Evolutionary conservation across 1,140 invertebrate genomes (phyloP), one percentile per base, ranked within the genome.

Genomic region (Geopemphigus sp.): DNA sequence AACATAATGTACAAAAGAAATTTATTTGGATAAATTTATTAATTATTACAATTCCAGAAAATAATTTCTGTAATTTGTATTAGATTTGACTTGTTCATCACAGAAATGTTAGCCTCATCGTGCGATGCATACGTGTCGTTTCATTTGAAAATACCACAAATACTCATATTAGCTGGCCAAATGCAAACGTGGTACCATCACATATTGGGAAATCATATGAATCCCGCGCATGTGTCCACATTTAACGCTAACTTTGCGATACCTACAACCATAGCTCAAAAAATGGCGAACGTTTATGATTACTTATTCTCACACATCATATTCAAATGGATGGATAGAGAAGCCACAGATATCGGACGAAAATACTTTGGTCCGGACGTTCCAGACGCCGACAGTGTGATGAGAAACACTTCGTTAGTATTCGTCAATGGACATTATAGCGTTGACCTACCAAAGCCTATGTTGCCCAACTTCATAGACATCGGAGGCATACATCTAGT

Each of bases 401-500:
- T 87, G 11, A 86, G 87, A 64, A 89, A 90, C 81, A 87, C 89
- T 82, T 82, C 91, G 1, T 82, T 92, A 1, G 82, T 91, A 8
- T 85, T 93, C 19, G 84, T 90, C 0, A 92, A 92, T 84, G 88
- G 88, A 1, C 89, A 92, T 84, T 89, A 88, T 82, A 86, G 87
- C 15, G 83, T 91, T 3, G 89, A 87, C 73, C 87, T 88, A 12
- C 87, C 89, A 0, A 87, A 86, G 78, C 87, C 91, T 11, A 84
- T 89, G 59, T 86, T 89, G 0, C 89, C 91, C 0, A 88, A 88
- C 80, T 85, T 91, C 2, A 88, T 91, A 15, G 90, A 92, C 86
- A 84, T 92, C 32, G 90, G 90, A n/a, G 91, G 91, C 2, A 87
- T 91, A 81, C 90, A 92, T 82, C 87, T 91, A 17, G 84, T 84